Evolutionary conservation across 37 sponge, comb jelly and placozoan species (phyloP).

Genomic region (Haliclona indistincta): DNA sequence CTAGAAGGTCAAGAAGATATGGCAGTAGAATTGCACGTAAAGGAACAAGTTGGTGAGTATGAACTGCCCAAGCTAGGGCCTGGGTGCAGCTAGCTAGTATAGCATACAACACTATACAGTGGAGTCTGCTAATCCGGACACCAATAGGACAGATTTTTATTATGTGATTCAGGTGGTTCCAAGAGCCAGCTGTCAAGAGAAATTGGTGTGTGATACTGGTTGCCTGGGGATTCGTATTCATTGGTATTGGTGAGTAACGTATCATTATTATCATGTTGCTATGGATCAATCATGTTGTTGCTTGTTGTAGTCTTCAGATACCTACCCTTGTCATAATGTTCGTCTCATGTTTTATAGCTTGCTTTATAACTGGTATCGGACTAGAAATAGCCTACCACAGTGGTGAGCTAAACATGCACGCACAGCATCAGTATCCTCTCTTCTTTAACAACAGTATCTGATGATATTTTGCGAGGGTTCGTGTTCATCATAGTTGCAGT

Average conservation of each 20-base stretch:
- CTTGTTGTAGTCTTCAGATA: not conserved
- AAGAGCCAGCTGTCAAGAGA: conserved; percentile 55
- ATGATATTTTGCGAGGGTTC: conserved; percentile 57
- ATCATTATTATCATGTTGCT: conserved; percentile 1
- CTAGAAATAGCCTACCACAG: not conserved
- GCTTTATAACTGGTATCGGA: not conserved
- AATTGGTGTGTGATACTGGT: conserved; percentile 53
- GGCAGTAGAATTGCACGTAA: no score
- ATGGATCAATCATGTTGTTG: not conserved
- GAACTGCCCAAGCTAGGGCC: not conserved
- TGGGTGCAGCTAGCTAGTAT: not conserved
- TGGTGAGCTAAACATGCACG: no score
- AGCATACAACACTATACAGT: conserved; percentile 8
- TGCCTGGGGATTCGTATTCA: conserved; percentile 34
- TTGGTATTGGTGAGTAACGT: conserved; percentile 53
- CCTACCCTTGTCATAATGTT: not conserved
- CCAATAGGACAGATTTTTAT: no score
- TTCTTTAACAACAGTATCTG: not conserved
- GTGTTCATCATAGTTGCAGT: conserved; percentile 54
- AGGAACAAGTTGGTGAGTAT: conserved; percentile 37
- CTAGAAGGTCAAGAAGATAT: no score
- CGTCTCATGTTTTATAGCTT: not conserved
- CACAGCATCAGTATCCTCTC: no score
- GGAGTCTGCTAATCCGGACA: not conserved
- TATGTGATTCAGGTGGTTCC: conserved; percentile 56